Conservation (phyloP, 2,888 invertebrate genomes). For the Peribatodes rhomboidaria region DNA sequence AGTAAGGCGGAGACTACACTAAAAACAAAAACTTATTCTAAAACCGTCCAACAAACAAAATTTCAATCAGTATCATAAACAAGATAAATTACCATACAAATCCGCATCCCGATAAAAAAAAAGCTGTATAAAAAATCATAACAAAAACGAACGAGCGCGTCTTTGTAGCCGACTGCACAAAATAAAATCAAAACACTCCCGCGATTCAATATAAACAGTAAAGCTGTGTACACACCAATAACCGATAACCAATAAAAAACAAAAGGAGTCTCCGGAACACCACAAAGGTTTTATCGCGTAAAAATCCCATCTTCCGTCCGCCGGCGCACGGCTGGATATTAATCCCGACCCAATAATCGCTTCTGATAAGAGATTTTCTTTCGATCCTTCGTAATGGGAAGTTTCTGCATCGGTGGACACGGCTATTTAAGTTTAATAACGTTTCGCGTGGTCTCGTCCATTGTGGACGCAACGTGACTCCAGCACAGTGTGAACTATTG, state of each 20-base stretch:
- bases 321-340: slow-evolving; percentile 73
- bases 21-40: not conserved
- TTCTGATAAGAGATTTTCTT: slow-evolving; percentile 83
- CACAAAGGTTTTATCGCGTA: slow-evolving; percentile 65
- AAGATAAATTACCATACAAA: slow-evolving; percentile 10
- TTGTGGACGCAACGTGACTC: slow-evolving; percentile 53
- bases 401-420: slow-evolving; percentile 75
- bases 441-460: slow-evolving; percentile 57
- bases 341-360: slow-evolving; percentile 76
- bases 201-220: slow-evolving; percentile 44
- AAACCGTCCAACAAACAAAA: not conserved
- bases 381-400: slow-evolving; percentile 79
- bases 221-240: slow-evolving; percentile 48
- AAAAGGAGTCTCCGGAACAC: slow-evolving; percentile 42
- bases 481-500: slow-evolving; percentile 51
- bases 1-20: too few relatives aligned
- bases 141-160: not conserved
- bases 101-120: not conserved
- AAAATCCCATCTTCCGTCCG: slow-evolving; percentile 67
- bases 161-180: slow-evolving; percentile 27
- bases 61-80: slow-evolving; percentile 3
- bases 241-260: slow-evolving; percentile 50
- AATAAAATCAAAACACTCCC: slow-evolving; percentile 41
- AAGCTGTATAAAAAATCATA: slow-evolving; percentile 11
- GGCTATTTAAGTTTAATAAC: slow-evolving; percentile 80